Evolutionary conservation across 2,888 invertebrate genomes (phyloP).

Genomic region (Neoaliturus tenellus): DNA sequence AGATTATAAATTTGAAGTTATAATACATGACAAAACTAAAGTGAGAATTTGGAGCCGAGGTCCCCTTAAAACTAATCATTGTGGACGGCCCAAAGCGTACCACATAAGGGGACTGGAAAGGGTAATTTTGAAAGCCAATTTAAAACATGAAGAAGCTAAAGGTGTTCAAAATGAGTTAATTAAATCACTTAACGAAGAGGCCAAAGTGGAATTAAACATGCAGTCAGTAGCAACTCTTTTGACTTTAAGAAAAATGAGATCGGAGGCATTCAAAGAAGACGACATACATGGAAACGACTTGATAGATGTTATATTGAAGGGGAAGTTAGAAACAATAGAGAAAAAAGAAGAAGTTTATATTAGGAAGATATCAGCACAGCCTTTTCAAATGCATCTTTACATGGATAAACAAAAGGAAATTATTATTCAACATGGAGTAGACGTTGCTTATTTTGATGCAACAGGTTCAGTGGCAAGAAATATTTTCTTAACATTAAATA

Average conservation of each 20-base stretch:
- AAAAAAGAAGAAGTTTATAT: background rate
- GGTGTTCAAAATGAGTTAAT: background rate
- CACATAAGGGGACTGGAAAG: background rate
- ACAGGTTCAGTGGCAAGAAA: background rate
- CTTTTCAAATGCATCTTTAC: background rate
- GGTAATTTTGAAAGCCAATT: background rate
- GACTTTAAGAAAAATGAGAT: background rate
- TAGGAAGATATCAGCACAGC: background rate
- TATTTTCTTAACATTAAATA: background rate
- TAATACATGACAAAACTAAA: too few relatives aligned
- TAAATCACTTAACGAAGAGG: background rate
- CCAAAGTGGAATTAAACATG: background rate
- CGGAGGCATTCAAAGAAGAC: background rate
- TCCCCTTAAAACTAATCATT: background rate
- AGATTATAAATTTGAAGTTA: too few relatives aligned
- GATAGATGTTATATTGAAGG: too few relatives aligned
- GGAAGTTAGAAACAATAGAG: too few relatives aligned
- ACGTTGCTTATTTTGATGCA: background rate
- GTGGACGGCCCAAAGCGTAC: background rate
- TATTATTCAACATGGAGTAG: background rate
- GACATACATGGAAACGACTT: background rate
- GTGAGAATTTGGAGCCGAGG: background rate
- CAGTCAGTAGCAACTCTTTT: background rate
- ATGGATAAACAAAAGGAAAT: background rate
- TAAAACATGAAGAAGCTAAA: background rate